A percentile compares a stretch with the other conserved stretches of the same genome.
Evolutionary conservation across 2,113 vertebrate genomes (phyloP).

Genomic region (Falcunculus frontatus): DNA sequence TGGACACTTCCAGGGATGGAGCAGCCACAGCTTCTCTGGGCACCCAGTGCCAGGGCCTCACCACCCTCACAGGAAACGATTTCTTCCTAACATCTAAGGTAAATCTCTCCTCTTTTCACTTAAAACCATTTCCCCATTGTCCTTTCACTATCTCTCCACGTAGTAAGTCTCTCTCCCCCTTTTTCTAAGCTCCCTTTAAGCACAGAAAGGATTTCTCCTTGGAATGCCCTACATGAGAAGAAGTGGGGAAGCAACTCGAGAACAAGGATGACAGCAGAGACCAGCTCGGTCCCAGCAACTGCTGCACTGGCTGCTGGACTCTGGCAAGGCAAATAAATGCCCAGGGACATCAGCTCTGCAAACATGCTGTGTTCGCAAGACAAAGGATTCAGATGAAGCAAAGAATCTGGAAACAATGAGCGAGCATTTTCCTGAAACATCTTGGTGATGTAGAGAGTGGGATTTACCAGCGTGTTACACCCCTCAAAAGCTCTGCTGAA

Average conservation of each 20-base stretch:
- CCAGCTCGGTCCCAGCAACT: background rate
- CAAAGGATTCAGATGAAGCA: background rate
- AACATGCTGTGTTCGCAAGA: background rate
- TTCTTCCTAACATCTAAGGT: background rate
- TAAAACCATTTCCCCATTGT: background rate
- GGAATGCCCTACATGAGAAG: background rate
- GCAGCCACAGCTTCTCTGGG: background rate
- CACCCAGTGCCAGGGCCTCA: fast-evolving
- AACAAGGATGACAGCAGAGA: background rate
- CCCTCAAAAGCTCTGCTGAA: background rate
- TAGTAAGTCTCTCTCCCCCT: background rate
- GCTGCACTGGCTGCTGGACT: background rate
- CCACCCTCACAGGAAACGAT: background rate
- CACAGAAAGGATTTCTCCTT: background rate
- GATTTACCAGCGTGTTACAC: background rate
- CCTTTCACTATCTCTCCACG: background rate
- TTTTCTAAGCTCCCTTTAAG: background rate
- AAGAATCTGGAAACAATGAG: background rate
- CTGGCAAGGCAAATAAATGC: background rate
- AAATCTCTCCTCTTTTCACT: background rate
- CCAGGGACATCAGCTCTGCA: background rate
- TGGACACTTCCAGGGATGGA: background rate
- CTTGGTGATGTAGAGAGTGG: background rate
- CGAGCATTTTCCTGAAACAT: background rate
- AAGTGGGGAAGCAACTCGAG: background rate